Base-by-base conservation (phyloP, 2,888 invertebrate genomes). In the Chromoteleia sp. region DNA sequence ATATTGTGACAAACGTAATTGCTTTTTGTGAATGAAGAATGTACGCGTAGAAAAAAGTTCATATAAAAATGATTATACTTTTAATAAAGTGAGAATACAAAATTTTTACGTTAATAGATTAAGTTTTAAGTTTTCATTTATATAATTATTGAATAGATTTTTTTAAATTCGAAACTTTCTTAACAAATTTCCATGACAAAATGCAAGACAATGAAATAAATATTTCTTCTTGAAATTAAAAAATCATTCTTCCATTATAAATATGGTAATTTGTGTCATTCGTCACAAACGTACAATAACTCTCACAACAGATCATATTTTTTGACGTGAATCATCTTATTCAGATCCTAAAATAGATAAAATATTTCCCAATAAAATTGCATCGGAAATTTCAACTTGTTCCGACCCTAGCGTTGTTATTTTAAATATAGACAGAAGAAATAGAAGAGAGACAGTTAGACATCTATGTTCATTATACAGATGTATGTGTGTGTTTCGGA, bases 381-480 rank as follows among this genome's bases (percentile, higher is more conserved):
- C 25, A 65, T 65, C 50, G 65, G 39, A 21, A 14, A 39, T 63
- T 48, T 59, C 33, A 21, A 48, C 29, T 29, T n/a, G 48, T 19
- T 19, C 12, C 65, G 17, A 50, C 71, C 33, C 33, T 7, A n/a
- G 45, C 21, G 19, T 25, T 50, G 36, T 45, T 48, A 58, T 70
- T 58, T 48, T 41, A 48, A 58, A 33, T 15, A 19, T 36, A 70
- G 3, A 14, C 12, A 14, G 52, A 15, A 30, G 2, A 7, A 54
- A 36, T 1, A 5, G 17, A 19, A 21, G 33, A 33, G 1, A 17
- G 33, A 33, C 15, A 12, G 41, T 6, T 7, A 54, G 54, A 54
- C 15, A 17, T 43, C 15, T 10, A 17, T 12, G 19, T 58, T 75
- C 50, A 59, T 75, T 75, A 67, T 67, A 45, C 12, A 41, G n/a